phyloP scores from a whole-genome alignment of 2,888 invertebrate genomes.

The Drosophila merina region DNA sequence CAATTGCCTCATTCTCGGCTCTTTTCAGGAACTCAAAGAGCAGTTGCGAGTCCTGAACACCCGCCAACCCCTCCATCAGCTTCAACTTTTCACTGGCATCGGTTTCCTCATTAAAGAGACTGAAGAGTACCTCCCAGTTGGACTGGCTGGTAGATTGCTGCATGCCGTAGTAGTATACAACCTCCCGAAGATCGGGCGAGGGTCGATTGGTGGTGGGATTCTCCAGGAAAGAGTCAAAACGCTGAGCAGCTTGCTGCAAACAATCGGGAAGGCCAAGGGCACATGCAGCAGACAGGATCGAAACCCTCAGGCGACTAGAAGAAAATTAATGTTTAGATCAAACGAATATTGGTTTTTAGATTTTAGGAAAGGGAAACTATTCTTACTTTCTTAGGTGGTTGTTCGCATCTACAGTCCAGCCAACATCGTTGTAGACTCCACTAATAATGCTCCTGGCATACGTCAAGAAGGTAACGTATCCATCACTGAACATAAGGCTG shows the following conservation, averaged over 20 bases:
- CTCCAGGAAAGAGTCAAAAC: constrained; percentile 87
- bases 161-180: constrained; percentile 90
- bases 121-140: constrained; percentile 90
- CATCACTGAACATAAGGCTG: constrained; percentile 85
- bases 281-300: constrained; percentile 87
- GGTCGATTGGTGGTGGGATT: constrained; percentile 81
- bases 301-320: constrained; percentile 87
- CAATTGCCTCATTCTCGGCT: constrained; percentile 88
- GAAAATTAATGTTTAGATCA: not conserved
- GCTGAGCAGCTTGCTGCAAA: constrained; percentile 85
- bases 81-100: constrained; percentile 91
- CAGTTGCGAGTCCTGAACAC: constrained; percentile 87
- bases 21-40: constrained; percentile 88
- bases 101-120: constrained; percentile 88
- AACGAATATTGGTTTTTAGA: not conserved
- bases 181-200: constrained; percentile 87
- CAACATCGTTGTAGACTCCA: constrained; percentile 86
- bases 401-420: constrained; percentile 86
- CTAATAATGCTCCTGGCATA: constrained; percentile 86
- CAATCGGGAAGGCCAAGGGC: constrained; percentile 87
- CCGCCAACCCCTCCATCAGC: constrained; percentile 89
- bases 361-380: not conserved
- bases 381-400: constrained; percentile 81
- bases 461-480: constrained; percentile 85
- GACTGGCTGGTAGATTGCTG: constrained; percentile 85